phyloP scores from a whole-genome alignment of 1,140 invertebrate genomes.

The Halesus radiatus region DNA sequence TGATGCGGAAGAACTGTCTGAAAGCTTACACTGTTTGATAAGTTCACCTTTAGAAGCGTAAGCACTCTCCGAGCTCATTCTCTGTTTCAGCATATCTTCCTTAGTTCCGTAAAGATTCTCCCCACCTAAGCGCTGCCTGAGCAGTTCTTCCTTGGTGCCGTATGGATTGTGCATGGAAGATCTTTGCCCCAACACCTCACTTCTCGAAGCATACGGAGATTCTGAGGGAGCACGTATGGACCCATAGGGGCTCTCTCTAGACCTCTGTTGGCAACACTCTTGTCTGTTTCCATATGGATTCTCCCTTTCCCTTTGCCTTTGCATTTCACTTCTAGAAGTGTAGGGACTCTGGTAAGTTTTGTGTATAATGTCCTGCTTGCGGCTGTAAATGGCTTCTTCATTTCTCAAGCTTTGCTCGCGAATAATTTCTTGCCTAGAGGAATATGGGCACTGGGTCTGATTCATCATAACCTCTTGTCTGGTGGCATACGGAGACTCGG shows the following conservation, averaged over 20 bases:
- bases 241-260: slow-evolving; percentile 40
- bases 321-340: slow-evolving; percentile 57
- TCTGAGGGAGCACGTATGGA: slow-evolving; percentile 54
- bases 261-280: slow-evolving; percentile 38
- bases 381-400: background rate
- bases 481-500: slow-evolving; percentile 65
- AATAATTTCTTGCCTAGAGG: slow-evolving; percentile 54
- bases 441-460: slow-evolving; percentile 50
- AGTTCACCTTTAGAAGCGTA: slow-evolving; percentile 31
- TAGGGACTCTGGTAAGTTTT: slow-evolving; percentile 53
- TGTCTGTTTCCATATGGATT: slow-evolving; percentile 34
- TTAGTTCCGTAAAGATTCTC: slow-evolving; percentile 68
- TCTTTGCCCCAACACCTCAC: slow-evolving; percentile 57
- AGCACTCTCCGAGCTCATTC: slow-evolving; percentile 29
- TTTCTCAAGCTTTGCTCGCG: slow-evolving; percentile 30
- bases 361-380: slow-evolving; percentile 23
- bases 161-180: slow-evolving; percentile 65
- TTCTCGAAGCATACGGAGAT: slow-evolving; percentile 50
- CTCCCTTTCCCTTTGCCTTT: slow-evolving; percentile 27
- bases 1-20: slow-evolving; percentile 65
- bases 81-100: slow-evolving; percentile 63
- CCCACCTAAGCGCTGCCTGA: slow-evolving; percentile 63
- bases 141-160: slow-evolving; percentile 68
- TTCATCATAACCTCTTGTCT: slow-evolving; percentile 61
- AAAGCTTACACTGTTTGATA: slow-evolving; percentile 59